Percentiles rank a stretch among this genome's conserved stretches.
These are phyloP conservation scores for Tragelaphus scriptus DNA, from an alignment of 2,113 vertebrate genomes.

Conservation along the genomic window DNA sequence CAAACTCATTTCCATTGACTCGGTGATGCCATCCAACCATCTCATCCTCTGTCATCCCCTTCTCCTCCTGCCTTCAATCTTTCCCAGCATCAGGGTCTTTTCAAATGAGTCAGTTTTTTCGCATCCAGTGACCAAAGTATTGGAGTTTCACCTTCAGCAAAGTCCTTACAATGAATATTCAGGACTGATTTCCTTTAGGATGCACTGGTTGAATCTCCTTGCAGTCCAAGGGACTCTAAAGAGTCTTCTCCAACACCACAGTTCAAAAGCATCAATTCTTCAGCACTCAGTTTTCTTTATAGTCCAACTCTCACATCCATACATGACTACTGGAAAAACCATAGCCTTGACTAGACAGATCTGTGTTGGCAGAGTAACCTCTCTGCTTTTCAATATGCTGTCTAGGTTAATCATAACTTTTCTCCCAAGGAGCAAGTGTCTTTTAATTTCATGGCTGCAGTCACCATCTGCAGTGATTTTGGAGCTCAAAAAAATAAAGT, in stretches of 20 bases:
- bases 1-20: not conserved
- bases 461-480: not conserved
- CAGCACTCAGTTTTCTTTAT: not conserved
- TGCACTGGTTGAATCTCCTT: not conserved
- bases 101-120: not conserved
- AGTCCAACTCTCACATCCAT: not conserved
- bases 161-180: not conserved
- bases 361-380: not conserved
- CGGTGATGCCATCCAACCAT: rapidly evolving
- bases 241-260: not conserved
- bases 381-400: not conserved
- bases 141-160: not conserved
- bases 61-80: not conserved
- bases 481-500: too few relatives aligned
- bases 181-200: not conserved
- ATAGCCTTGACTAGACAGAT: not conserved
- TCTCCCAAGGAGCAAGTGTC: not conserved
- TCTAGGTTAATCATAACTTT: not conserved
- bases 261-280: not conserved
- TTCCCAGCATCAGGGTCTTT: not conserved
- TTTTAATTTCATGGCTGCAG: not conserved
- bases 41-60: not conserved
- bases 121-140: not conserved
- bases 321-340: not conserved
- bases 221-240: not conserved